Evolutionary conservation across 1,140 invertebrate genomes (phyloP), one percentile per base, ranked within the genome.

Genomic region (Papilio polytes): DNA sequence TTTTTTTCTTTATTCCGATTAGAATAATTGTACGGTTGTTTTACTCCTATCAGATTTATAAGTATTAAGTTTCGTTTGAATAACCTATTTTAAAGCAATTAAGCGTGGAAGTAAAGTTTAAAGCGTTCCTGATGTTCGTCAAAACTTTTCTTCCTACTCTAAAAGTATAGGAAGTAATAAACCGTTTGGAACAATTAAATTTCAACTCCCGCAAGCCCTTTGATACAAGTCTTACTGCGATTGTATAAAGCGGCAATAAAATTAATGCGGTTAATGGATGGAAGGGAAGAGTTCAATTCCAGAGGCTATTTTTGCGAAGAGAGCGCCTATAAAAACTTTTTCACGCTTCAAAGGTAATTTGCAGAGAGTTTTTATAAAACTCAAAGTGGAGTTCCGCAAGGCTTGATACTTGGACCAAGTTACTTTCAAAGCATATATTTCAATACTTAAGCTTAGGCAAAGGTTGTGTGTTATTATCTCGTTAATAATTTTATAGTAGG

Each of bases 221-320:
- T 51, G 74, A 76, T 76, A 76, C 74, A 46, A 51, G 74, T 48
- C 74, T 53, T 51, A 48, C 41, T 76, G 7, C 44, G 18, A 26
- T 51, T 51, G 74, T 76, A 76, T 76, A 76, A 76, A 76, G 46
- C 44, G 46, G 74, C 44, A 31, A 51, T 76, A 48, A 76, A 51
- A 48, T 76, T 76, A 76, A 76, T 76, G 74, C 74, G 74, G 41
- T 76, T 76, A 76, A 76, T 76, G 74, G 74, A 51, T 76, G 74
- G 74, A 76, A 76, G 74, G 74, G 53, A 76, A 76, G 74, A 76
- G 74, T 76, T 76, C 74, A 76, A 76, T 76, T 76, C 44, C 74
- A 26, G 22, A 51, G 74, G 74, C 74, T 26, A 76, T 76, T 76
- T 76, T 76, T 48, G 41, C 74, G 74, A 76, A 22, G 46, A 26